A percentile compares a stretch with the other conserved stretches of the same genome.
These are phyloP conservation scores for Polyommatus iphigenia DNA, from an alignment of 2,888 invertebrate genomes.

Conservation along the genomic window DNA sequence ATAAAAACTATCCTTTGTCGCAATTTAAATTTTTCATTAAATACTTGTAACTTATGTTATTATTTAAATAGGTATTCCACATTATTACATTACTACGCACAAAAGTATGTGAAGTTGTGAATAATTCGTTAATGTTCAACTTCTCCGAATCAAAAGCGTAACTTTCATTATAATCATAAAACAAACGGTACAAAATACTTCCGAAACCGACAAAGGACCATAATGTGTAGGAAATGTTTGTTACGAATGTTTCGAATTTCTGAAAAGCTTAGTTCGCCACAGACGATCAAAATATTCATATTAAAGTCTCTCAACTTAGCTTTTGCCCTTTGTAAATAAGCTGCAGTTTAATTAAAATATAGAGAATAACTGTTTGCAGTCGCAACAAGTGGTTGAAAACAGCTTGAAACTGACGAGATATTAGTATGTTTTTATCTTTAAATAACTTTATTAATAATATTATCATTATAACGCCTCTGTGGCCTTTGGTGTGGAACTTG, in stretches of 20 bases:
- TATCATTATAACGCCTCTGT: not conserved
- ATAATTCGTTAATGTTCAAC: not conserved
- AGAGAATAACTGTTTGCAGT: constrained; percentile 16
- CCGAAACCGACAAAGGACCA: constrained; percentile 54
- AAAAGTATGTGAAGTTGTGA: not conserved
- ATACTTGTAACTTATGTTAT: too few species aligned
- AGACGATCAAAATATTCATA: constrained; percentile 43
- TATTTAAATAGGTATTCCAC: too few species aligned
- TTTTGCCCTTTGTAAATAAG: constrained; percentile 18
- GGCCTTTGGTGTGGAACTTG: too few species aligned
- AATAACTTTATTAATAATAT: not conserved
- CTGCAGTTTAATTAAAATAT: constrained; percentile 20
- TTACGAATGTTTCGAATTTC: constrained; percentile 44
- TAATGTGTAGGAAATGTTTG: constrained; percentile 50
- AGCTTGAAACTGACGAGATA: not conserved
- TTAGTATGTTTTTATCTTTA: not conserved
- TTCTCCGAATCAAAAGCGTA: not conserved
- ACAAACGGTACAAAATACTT: constrained; percentile 47
- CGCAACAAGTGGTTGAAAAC: constrained; percentile 8
- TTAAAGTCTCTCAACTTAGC: constrained; percentile 37
- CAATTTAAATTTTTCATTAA: too few species aligned
- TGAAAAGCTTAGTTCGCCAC: constrained; percentile 40
- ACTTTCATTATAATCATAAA: constrained; percentile 20
- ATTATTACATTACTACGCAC: too few species aligned
- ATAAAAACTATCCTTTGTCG: too few species aligned